Evolutionary conservation across 2,797 vertebrate species (phyloP).

Genomic region (Halcyon badia): DNA sequence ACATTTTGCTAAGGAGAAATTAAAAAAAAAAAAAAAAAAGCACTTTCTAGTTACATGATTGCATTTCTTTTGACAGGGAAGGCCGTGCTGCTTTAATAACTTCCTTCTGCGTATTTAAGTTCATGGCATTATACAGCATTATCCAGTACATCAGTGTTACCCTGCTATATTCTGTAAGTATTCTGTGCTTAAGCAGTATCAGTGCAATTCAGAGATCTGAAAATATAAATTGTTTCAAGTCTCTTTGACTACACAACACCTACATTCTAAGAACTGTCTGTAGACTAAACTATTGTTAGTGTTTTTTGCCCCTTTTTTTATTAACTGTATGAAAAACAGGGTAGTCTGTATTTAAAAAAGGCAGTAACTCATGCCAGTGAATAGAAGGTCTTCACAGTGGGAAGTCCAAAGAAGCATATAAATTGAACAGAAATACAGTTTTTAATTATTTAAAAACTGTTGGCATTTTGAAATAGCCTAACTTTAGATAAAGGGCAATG

Average conservation of each 20-base stretch:
- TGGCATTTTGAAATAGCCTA: background rate
- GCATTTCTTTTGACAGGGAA: slow-evolving; percentile 86
- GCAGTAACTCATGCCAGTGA: background rate
- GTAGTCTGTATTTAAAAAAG: background rate
- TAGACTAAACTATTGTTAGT: background rate
- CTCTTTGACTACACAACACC: background rate
- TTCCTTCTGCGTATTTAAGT: slow-evolving; percentile 99
- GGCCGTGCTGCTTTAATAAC: slow-evolving; percentile 97
- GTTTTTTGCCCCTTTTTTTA: background rate
- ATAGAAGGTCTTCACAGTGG: background rate
- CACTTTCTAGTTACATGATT: background rate
- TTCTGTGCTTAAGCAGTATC: background rate
- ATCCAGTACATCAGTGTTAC: slow-evolving; percentile 98
- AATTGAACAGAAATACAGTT: background rate
- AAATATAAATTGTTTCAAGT: background rate
- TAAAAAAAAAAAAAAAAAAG: background rate
- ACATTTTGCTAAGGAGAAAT: background rate
- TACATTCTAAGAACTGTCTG: background rate
- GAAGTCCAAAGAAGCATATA: background rate
- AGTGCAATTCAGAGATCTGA: background rate
- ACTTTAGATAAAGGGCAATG: background rate
- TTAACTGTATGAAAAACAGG: background rate
- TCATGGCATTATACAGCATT: slow-evolving; percentile 99
- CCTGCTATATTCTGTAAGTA: slow-evolving; percentile 95
- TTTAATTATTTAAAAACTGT: background rate